Percentiles rank a stretch among this genome's conserved stretches.
Conservation (phyloP, 2,888 invertebrate genomes). For the Drosophila testacea region DNA sequence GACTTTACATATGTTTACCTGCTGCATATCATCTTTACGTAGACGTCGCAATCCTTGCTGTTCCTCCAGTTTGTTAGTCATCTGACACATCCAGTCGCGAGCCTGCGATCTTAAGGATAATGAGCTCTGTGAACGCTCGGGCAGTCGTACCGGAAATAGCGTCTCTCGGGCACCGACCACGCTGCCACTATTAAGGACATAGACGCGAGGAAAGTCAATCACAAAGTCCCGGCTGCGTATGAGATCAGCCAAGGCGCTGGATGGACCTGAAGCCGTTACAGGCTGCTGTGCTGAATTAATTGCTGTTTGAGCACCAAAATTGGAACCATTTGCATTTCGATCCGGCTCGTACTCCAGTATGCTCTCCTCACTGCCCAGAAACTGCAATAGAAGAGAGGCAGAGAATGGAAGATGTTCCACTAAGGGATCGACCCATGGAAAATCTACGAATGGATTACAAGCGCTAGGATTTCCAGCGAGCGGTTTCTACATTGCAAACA, state of each 20-base stretch:
- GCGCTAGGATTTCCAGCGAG: slow-evolving; percentile 7
- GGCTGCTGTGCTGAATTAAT: slow-evolving; percentile 21
- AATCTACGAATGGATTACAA: slow-evolving; percentile 28
- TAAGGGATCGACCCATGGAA: slow-evolving; percentile 6
- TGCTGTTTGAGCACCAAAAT: slow-evolving; percentile 1
- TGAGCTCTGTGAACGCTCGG: slow-evolving; percentile 84
- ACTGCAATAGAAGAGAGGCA: slow-evolving; percentile 85
- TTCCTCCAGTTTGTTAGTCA: slow-evolving; percentile 82
- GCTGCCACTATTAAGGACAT: slow-evolving; percentile 75
- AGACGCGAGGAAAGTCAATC: slow-evolving; percentile 81
- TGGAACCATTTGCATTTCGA: slow-evolving; percentile 67
- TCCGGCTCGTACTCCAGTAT: slow-evolving; percentile 90
- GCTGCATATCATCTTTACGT: slow-evolving; percentile 80
- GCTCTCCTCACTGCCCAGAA: slow-evolving; percentile 94
- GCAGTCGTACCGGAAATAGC: slow-evolving; percentile 69
- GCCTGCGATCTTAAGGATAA: slow-evolving; percentile 75
- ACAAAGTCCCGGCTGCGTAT: slow-evolving; percentile 82
- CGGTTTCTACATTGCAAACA: slow-evolving; percentile 34
- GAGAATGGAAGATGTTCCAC: neutral
- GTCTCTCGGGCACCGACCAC: slow-evolving; percentile 73
- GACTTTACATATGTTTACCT: slow-evolving; percentile 46
- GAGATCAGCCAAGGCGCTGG: slow-evolving; percentile 71
- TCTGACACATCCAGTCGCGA: slow-evolving; percentile 73
- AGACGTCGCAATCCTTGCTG: slow-evolving; percentile 78
- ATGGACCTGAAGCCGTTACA: slow-evolving; percentile 15